A percentile compares a stretch with the other conserved stretches of the same genome.
These are phyloP conservation scores for Tamandua tetradactyla DNA, from an alignment of 2,797 vertebrate species.

Conservation along the genomic window DNA sequence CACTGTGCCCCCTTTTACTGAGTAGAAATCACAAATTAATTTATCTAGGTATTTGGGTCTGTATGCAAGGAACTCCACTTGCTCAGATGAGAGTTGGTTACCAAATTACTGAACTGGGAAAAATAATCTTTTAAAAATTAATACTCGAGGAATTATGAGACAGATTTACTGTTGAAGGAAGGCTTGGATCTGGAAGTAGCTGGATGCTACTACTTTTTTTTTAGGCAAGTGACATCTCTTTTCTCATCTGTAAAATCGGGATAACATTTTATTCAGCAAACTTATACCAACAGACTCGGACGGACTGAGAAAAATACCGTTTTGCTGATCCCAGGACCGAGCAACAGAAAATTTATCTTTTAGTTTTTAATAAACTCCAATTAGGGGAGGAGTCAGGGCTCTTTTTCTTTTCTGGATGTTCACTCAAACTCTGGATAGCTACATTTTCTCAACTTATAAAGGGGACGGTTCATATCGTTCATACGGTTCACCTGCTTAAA, in stretches of 20 bases:
- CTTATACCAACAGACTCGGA: not conserved
- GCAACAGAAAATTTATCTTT: not conserved
- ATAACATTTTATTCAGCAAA: not conserved
- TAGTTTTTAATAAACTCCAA: not conserved
- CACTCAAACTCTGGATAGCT: not conserved
- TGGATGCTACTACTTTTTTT: not conserved
- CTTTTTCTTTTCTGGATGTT: not conserved
- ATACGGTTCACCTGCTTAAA: not conserved
- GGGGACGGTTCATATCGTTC: not conserved
- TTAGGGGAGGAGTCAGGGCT: not conserved
- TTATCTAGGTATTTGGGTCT: not conserved
- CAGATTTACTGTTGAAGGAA: not conserved
- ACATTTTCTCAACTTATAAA: not conserved
- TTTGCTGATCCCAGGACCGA: not conserved
- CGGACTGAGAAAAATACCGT: not conserved
- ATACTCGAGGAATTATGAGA: constrained; percentile 31
- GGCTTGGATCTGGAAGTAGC: not conserved
- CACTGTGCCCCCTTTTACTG: not conserved
- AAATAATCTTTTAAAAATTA: constrained; percentile 4
- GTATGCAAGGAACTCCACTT: constrained; percentile 3
- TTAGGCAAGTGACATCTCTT: not conserved
- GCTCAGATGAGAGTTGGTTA: not conserved
- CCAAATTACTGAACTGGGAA: not conserved
- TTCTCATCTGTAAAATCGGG: not conserved
- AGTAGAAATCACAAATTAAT: not conserved